Evolutionary conservation across 2,888 invertebrate species (phyloP).

Genomic region (Drosophila peninsularis): DNA sequence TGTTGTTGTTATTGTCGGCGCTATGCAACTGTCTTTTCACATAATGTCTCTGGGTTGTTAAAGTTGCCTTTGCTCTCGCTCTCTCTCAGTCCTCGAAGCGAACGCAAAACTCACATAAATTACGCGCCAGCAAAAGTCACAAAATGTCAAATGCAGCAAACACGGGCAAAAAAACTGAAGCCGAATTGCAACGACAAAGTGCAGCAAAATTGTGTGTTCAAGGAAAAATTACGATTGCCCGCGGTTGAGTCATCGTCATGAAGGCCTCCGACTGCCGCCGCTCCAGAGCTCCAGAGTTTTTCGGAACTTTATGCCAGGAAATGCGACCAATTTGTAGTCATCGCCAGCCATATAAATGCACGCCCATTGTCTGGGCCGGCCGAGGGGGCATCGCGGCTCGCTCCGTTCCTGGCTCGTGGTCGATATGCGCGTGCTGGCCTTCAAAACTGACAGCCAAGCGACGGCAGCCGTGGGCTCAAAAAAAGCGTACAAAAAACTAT

Average conservation of each 20-base stretch:
- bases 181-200: slow-evolving; percentile 56
- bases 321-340: slow-evolving; percentile 74
- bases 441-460: slow-evolving; percentile 68
- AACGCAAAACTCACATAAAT: slow-evolving; percentile 76
- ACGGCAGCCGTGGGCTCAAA: slow-evolving; percentile 55
- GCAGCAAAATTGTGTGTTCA: slow-evolving; percentile 35
- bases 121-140: slow-evolving; percentile 73
- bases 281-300: slow-evolving; percentile 5
- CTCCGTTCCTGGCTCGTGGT: slow-evolving; percentile 24
- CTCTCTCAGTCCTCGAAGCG: slow-evolving; percentile 7
- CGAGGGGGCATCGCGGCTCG: slow-evolving; percentile 4
- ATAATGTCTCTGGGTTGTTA: slow-evolving; percentile 65
- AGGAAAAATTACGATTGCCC: slow-evolving; percentile 43
- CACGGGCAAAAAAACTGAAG: slow-evolving; percentile 33
- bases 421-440: slow-evolving; percentile 67
- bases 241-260: slow-evolving; percentile 45
- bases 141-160: slow-evolving; percentile 75
- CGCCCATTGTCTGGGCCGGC: slow-evolving; percentile 16
- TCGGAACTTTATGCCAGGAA: slow-evolving; percentile 52
- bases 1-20: slow-evolving; percentile 55
- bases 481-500: slow-evolving; percentile 19
- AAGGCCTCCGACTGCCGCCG: not conserved
- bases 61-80: slow-evolving; percentile 33
- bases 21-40: slow-evolving; percentile 63
- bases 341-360: slow-evolving; percentile 47